These are phyloP conservation scores for Perccottus glenii DNA, from an alignment of 2,113 vertebrate species.

Conservation along the genomic window DNA sequence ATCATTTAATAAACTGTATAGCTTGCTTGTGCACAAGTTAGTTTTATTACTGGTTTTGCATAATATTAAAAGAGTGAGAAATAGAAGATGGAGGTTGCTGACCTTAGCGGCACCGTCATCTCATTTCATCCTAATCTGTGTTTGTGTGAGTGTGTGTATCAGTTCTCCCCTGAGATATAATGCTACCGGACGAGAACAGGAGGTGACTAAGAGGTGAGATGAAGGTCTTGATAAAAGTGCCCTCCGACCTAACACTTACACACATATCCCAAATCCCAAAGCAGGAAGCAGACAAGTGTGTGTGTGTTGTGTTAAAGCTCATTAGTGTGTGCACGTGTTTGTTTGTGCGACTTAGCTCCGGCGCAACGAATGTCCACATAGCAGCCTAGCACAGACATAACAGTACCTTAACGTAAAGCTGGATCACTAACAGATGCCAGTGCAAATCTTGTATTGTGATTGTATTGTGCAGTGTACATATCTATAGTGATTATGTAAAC, in stretches of 20 bases:
- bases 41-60: background rate
- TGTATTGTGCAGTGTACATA: no score
- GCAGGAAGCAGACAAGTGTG: constrained; percentile 69
- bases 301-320: constrained; percentile 37
- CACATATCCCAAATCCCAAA: constrained; percentile 47
- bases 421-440: constrained; percentile 63
- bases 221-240: constrained; percentile 55
- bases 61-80: background rate
- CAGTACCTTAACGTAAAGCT: constrained; percentile 26
- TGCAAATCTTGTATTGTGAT: background rate
- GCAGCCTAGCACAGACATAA: constrained; percentile 63
- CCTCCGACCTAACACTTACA: constrained; percentile 23
- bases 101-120: constrained; percentile 42
- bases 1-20: no score
- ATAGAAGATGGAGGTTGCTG: constrained; percentile 9
- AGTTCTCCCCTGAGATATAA: constrained; percentile 61
- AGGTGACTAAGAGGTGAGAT: constrained; percentile 67
- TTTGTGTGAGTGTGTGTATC: constrained; percentile 51
- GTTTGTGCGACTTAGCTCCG: constrained; percentile 47
- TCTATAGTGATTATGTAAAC: no score
- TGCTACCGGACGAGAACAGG: constrained; percentile 69
- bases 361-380: constrained; percentile 57
- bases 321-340: constrained; percentile 57
- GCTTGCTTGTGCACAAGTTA: no score
- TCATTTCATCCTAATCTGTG: constrained; percentile 57